Percentiles rank a stretch among this genome's conserved stretches.
These are phyloP conservation scores for Copidosoma aretas DNA, from an alignment of 2,888 invertebrate species.

Conservation along the genomic window DNA sequence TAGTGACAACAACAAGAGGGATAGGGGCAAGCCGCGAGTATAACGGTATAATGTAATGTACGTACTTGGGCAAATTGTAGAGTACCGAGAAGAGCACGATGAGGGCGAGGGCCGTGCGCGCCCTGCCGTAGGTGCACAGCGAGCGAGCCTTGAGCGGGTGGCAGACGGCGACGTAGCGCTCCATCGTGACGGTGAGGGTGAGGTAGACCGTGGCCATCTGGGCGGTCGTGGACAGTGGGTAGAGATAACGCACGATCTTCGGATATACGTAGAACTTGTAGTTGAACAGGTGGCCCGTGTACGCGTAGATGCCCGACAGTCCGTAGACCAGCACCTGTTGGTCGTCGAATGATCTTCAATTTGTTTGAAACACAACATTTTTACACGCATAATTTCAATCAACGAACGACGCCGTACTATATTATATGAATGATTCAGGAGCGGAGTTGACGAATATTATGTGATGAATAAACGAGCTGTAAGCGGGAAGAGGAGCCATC, in stretches of 20 bases:
- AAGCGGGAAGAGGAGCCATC: too few relatives aligned
- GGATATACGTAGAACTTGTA: slow-evolving; percentile 83
- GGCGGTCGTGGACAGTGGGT: slow-evolving; percentile 83
- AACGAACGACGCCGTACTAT: too few relatives aligned
- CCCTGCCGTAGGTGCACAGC: slow-evolving; percentile 88
- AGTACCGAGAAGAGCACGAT: slow-evolving; percentile 81
- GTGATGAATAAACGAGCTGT: too few relatives aligned
- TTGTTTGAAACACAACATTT: too few relatives aligned
- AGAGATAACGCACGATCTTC: slow-evolving; percentile 79
- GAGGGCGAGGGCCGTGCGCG: slow-evolving; percentile 81
- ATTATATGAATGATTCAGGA: too few relatives aligned
- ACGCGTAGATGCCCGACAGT: slow-evolving; percentile 83
- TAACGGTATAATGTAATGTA: slow-evolving; percentile 12
- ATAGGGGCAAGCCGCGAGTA: too few relatives aligned
- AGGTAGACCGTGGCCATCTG: slow-evolving; percentile 95
- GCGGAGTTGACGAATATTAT: too few relatives aligned
- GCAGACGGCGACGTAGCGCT: slow-evolving; percentile 93
- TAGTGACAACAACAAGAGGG: too few relatives aligned
- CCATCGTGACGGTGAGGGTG: slow-evolving; percentile 87
- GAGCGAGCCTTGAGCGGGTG: slow-evolving; percentile 88
- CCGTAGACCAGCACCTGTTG: slow-evolving; percentile 76
- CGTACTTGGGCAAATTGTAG: slow-evolving; percentile 79
- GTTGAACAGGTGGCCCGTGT: slow-evolving; percentile 77
- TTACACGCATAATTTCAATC: too few relatives aligned
- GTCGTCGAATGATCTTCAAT: neutral